Percentiles rank a stretch among this genome's conserved stretches.
Conservation (phyloP, 92 coral and sea anemone genomes). For the Zoanthus solanderi region DNA sequence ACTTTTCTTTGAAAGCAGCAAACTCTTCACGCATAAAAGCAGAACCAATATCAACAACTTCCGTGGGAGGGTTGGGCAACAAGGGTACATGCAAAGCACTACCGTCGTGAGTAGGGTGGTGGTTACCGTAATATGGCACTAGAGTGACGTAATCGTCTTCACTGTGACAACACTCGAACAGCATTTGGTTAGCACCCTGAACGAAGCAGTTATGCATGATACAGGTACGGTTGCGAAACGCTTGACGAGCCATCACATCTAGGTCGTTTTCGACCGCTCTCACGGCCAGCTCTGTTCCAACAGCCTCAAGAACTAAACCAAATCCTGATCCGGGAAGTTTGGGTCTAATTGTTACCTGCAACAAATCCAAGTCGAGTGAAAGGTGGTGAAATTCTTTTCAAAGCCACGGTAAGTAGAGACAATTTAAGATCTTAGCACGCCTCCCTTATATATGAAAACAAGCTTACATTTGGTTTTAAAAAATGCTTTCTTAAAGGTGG, state of each 20-base stretch:
- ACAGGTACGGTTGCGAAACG: constrained; percentile 71
- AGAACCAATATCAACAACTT: constrained; percentile 46
- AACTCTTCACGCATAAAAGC: constrained; percentile 73
- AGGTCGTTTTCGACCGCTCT: constrained; percentile 85
- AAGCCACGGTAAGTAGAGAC: not conserved
- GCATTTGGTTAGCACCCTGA: constrained; percentile 87
- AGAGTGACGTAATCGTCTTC: constrained; percentile 85
- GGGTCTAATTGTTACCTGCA: constrained; percentile 78
- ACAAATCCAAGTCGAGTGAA: not conserved
- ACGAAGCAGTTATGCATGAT: constrained; percentile 94
- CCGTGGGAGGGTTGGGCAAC: constrained; percentile 69
- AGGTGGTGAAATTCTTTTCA: not conserved
- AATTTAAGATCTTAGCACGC: not conserved
- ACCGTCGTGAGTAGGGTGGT: constrained; percentile 94
- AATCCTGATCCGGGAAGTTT: constrained; percentile 80
- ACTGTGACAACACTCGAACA: constrained; percentile 85
- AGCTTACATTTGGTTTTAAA: too few species aligned
- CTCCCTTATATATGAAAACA: not conserved
- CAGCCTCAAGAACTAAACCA: constrained; percentile 86
- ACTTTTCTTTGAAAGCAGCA: constrained; percentile 76
- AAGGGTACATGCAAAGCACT: constrained; percentile 82
- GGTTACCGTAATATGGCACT: constrained; percentile 85
- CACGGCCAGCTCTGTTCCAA: constrained; percentile 90
- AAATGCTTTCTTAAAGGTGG: too few species aligned
- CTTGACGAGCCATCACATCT: constrained; percentile 76